A percentile compares a stretch with the other conserved stretches of the same genome.
Conservation (phyloP, 1,140 invertebrate species). For the Cylas formicarius region DNA sequence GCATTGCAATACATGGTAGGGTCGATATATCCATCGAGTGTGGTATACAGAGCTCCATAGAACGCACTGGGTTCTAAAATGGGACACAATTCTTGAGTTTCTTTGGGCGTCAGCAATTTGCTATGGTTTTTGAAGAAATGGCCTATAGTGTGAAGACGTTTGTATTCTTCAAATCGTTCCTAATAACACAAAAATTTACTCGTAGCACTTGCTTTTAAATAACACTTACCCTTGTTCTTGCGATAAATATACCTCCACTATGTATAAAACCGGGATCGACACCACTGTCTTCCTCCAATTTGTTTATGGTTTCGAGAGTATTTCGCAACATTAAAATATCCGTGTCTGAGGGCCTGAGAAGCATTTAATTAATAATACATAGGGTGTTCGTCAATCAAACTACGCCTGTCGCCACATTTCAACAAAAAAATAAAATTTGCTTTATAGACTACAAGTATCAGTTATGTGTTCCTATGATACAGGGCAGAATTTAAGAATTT, state of each 20-base stretch:
- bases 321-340: conserved; percentile 69
- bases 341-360: conserved; percentile 69
- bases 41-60: conserved; percentile 66
- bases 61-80: conserved; percentile 66
- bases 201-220: no score
- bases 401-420: no score
- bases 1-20: conserved; percentile 71
- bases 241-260: conserved; percentile 83
- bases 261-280: conserved; percentile 77
- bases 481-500: no score
- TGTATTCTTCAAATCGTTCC: conserved; percentile 74
- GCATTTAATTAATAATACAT: no score
- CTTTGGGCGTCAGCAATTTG: conserved; percentile 57
- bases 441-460: no score
- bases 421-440: no score
- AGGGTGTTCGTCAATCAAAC: no score
- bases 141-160: conserved; percentile 67
- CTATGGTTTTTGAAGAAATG: conserved; percentile 70
- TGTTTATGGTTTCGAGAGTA: conserved; percentile 57
- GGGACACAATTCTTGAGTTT: conserved; percentile 70
- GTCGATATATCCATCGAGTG: conserved; percentile 75
- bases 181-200: no score
- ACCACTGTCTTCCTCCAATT: conserved; percentile 69
- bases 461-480: no score
- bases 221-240: conserved; percentile 56